Conservation (phyloP, 2,797 vertebrate genomes). For the Mergus octosetaceus region DNA sequence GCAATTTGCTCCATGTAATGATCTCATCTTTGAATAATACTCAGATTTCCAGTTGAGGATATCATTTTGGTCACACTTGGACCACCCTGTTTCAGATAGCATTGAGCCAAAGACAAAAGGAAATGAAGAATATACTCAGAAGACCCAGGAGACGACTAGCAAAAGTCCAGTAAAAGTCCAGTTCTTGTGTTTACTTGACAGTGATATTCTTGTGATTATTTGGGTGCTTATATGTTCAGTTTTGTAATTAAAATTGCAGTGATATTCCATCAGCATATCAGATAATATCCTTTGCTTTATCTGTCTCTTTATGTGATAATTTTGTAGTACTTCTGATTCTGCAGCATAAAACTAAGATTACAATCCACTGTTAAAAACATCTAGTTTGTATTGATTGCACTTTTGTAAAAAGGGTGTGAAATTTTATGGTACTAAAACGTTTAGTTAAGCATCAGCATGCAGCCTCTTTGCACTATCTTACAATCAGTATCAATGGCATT, state of each 20-base stretch:
- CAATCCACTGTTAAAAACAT: neutral
- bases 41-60: neutral
- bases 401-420: neutral
- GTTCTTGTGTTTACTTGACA: neutral
- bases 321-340: neutral
- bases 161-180: neutral
- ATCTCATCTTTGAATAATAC: neutral
- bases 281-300: neutral
- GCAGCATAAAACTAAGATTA: neutral
- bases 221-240: neutral
- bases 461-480: neutral
- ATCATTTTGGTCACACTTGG: neutral
- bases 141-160: neutral
- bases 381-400: neutral
- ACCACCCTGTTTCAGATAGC: neutral
- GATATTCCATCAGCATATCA: neutral
- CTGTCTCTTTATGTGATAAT: neutral
- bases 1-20: neutral
- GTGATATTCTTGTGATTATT: neutral
- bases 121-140: neutral
- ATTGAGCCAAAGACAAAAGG: neutral
- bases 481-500: neutral
- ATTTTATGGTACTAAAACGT: constrained; percentile 15
- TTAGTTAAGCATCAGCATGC: neutral
- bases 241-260: neutral